Base-by-base conservation (phyloP, 2,113 vertebrate species). In the Percopsis transmontana region DNA sequence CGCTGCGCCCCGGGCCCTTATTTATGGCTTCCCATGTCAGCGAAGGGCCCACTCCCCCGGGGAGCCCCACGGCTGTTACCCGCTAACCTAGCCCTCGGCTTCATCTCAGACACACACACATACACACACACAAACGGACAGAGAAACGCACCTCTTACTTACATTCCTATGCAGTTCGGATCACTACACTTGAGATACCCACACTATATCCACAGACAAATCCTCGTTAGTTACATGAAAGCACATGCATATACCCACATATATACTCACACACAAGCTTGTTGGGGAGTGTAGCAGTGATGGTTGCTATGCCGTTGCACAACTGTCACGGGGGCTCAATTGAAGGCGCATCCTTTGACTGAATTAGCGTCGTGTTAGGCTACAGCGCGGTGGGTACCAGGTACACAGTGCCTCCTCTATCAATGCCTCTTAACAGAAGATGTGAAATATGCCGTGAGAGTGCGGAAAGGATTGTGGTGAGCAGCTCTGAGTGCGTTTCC, bases 11-110 rank as follows among this genome's bases (percentile, higher is more conserved):
- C 62, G 47, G 81, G 82, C 79, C 72, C 77, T 93, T 90, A 91
- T 92, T 92, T 92, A 92, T 92, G 91, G 81, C 89, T 92, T 91
- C 88, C 90, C 85, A 89, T 91, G 90, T 92, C 90, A 90, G 83
- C 62, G 12, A 80, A 33, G 86, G 89, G 72, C 85, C 82, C 21
- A 73, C 74, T 86, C 89, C 86, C 89, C 83, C 58, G 72, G 87
- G 86, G 84, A 83, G 76, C 81, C 76, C 74, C 73, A 56, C 23
- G 47, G 68, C 77, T 50, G 21, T 79, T 84, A 78, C 77, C 73
- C 58, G 1, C 80, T 75, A 79, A 68, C 77, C 63, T 73, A 52
- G 53, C 12, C 14, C 75, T 80, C 61, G 8, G 60, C 70, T 70
- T 71, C 50, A 27, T 42, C 67, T 73, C 53, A 62, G 56, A 64